Evolutionary conservation across 2,797 vertebrate genomes (phyloP), one percentile per base, ranked within the genome.

Genomic region (Enteromius mattozi): DNA sequence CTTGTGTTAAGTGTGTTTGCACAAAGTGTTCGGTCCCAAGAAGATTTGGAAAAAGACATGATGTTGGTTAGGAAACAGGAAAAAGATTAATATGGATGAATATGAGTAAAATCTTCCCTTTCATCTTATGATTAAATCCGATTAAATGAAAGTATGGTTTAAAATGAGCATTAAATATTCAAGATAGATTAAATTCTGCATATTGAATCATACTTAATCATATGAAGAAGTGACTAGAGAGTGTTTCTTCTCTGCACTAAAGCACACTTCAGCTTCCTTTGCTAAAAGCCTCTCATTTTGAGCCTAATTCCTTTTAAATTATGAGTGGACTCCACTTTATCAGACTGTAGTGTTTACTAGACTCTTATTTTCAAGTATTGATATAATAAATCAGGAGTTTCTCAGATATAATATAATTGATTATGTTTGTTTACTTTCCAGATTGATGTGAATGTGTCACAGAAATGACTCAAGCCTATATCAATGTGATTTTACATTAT

Each of bases 1-100:
- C 88, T 89, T 90, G 85, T 16, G 51, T 33, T 88, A 84, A 89
- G 87, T 77, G 84, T 87, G 85, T 88, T 88, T 87, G 89, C 82
- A 10, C 54, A 80, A 33, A 37, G 59, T 14, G 12, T 61, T 61
- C 6, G 63, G 63, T 65, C 61, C 82, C 51, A 72, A 37, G 80
- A 87, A 86, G 87, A 86, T 87, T 30, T 24, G 71, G 83, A 16
- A 65, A 16, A 33, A 33, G 6, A 86, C 78, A 69, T 80, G 87
- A 87, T 70, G 21, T 54, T 21, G 10, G 72, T 51, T 54, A 75
- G 49, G 37, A 56, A 78, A 88, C 65, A 82, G 86, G 87, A 79
- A 88, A 88, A 87, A 78, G 27, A 69, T 51, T 68, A n/a, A 10
- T 35, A 68, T 5, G 13, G 13, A 24, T 35, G 63, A 68, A 35